Evolutionary conservation across 2,797 vertebrate species (phyloP).

Genomic region (Danio tinwini): DNA sequence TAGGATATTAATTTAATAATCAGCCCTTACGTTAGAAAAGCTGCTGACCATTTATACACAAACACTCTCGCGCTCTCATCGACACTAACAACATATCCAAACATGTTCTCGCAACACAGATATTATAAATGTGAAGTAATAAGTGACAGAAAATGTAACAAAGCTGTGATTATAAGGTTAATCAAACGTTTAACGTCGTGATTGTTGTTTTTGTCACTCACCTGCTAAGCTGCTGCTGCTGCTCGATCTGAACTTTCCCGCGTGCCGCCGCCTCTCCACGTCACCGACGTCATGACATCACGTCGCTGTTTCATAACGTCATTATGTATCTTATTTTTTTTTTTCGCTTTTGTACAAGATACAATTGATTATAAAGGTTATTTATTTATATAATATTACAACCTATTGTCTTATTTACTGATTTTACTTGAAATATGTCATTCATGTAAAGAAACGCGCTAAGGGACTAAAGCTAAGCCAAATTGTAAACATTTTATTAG

Average conservation of each 20-base stretch:
- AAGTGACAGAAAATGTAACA: neutral
- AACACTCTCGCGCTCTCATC: neutral
- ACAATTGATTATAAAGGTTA: too few relatives aligned
- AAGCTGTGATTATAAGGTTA: too few relatives aligned
- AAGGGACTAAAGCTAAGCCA: too few relatives aligned
- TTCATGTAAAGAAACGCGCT: too few relatives aligned
- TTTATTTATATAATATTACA: too few relatives aligned
- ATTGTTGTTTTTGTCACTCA: constrained; percentile 19
- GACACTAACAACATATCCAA: neutral
- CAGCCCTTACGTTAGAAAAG: neutral
- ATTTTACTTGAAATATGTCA: too few relatives aligned
- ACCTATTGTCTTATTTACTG: too few relatives aligned
- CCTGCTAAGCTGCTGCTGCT: neutral
- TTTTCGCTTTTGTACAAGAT: too few relatives aligned
- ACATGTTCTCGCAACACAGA: neutral
- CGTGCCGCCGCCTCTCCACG: constrained; percentile 16
- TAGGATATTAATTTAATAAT: neutral
- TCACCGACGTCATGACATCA: constrained; percentile 34
- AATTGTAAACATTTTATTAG: too few relatives aligned
- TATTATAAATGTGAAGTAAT: neutral
- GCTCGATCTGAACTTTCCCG: constrained; percentile 43
- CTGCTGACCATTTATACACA: neutral
- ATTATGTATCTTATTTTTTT: neutral
- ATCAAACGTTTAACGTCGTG: neutral
- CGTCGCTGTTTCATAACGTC: neutral